phyloP scores from a whole-genome alignment of 2,888 invertebrate genomes.

The Xanthorhoe designata region DNA sequence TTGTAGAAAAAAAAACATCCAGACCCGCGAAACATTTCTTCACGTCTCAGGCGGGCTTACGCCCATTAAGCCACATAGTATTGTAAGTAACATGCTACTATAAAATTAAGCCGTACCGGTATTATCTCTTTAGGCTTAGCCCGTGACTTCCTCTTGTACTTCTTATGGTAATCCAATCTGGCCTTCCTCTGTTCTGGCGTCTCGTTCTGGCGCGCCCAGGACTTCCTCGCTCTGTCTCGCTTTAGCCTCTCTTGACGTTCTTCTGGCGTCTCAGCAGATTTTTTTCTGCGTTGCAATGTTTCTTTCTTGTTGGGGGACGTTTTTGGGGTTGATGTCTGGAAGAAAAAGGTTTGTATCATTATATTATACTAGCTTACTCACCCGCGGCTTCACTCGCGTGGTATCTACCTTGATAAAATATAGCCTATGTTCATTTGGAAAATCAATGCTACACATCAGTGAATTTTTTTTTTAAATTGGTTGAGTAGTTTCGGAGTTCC shows the following conservation, averaged over 20 bases:
- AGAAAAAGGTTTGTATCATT: background rate
- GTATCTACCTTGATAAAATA: no score
- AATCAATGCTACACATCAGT: no score
- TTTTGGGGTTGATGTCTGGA: slow-evolving; percentile 6
- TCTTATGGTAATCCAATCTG: slow-evolving; percentile 48
- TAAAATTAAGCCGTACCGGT: background rate
- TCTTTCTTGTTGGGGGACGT: slow-evolving; percentile 1
- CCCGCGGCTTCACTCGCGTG: no score
- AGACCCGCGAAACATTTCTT: no score
- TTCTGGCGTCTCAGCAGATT: slow-evolving; percentile 12
- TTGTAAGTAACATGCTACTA: no score
- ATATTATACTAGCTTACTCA: no score
- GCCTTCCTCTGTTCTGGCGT: slow-evolving; percentile 41
- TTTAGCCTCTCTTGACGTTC: slow-evolving; percentile 12
- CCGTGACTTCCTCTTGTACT: slow-evolving; percentile 32
- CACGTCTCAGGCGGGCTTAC: no score
- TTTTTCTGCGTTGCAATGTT: background rate
- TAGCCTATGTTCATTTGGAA: no score
- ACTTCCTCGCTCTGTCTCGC: slow-evolving; percentile 10
- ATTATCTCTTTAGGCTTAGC: slow-evolving; percentile 13
- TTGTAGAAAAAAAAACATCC: no score
- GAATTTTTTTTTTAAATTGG: no score
- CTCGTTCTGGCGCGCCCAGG: slow-evolving; percentile 17
- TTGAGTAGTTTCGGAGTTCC: no score
- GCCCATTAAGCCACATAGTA: no score